Conservation (phyloP, 2,113 vertebrate genomes). For the Elephas maximus region DNA sequence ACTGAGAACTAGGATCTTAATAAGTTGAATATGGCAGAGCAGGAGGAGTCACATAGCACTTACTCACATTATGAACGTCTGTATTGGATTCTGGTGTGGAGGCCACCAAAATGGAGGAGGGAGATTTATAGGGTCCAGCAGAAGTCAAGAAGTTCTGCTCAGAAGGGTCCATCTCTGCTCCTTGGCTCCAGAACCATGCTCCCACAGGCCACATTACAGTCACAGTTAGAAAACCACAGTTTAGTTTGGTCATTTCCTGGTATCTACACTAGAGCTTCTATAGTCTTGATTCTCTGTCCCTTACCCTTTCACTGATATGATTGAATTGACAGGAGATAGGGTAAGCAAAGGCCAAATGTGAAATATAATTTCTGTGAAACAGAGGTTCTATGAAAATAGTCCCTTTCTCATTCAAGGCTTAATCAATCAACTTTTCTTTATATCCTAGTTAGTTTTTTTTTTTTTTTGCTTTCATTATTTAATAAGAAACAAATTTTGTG, state of each 20-base stretch:
- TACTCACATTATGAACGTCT: not conserved
- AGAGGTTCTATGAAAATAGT: not conserved
- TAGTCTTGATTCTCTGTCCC: not conserved
- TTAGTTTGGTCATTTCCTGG: slow-evolving; percentile 29
- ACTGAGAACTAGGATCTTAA: not conserved
- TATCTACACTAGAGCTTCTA: not conserved
- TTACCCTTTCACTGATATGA: not conserved
- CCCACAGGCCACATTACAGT: not conserved
- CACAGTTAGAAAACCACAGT: not conserved
- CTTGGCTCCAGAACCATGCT: not conserved
- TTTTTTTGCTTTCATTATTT: slow-evolving; percentile 62
- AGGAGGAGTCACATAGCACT: not conserved
- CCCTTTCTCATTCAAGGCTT: not conserved
- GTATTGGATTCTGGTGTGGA: not conserved
- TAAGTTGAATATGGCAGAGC: not conserved
- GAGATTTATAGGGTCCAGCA: not conserved
- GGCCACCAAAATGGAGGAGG: not conserved
- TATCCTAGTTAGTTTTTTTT: not conserved
- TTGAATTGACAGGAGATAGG: not conserved
- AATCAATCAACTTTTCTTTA: slow-evolving; percentile 41
- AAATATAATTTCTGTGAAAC: not conserved
- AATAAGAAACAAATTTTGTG: slow-evolving; percentile 6
- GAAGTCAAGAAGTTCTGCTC: not conserved
- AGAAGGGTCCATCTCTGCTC: not conserved
- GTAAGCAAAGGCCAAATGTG: not conserved